A percentile compares a stretch with the other conserved stretches of the same genome.
These are phyloP conservation scores for Drosophila prostipennis DNA, from an alignment of 2,888 invertebrate species.

Conservation along the genomic window DNA sequence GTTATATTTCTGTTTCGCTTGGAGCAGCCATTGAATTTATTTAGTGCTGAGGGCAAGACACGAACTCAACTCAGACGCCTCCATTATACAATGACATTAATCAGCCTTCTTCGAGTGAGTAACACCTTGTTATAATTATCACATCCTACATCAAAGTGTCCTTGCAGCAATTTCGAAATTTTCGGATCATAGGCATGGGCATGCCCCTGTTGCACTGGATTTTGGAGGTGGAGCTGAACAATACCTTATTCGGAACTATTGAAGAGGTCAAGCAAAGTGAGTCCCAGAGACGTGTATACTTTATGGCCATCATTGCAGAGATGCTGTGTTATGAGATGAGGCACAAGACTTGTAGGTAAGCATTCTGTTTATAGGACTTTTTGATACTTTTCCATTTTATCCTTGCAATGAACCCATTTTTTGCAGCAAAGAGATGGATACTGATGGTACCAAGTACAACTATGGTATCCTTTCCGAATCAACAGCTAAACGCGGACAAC, in stretches of 20 bases:
- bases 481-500: too few species aligned
- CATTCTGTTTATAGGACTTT: neutral
- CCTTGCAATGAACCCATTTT: too few species aligned
- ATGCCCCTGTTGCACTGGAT: neutral
- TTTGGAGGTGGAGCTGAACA: neutral
- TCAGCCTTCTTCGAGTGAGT: neutral
- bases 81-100: neutral
- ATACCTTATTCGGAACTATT: neutral
- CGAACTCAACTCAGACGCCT: neutral
- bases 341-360: neutral
- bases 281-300: neutral
- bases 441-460: neutral
- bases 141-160: neutral
- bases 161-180: neutral
- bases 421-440: neutral
- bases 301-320: neutral
- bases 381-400: neutral
- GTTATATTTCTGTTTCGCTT: neutral
- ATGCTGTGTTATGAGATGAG: neutral
- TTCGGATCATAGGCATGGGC: neutral
- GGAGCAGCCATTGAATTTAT: neutral
- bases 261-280: neutral
- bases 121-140: too few species aligned
- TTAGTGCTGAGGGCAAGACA: neutral
- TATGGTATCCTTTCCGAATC: neutral